Evolutionary conservation across 2,113 vertebrate species (phyloP), one percentile per base, ranked within the genome.

Genomic region (Sarotherodon lohbergeri): DNA sequence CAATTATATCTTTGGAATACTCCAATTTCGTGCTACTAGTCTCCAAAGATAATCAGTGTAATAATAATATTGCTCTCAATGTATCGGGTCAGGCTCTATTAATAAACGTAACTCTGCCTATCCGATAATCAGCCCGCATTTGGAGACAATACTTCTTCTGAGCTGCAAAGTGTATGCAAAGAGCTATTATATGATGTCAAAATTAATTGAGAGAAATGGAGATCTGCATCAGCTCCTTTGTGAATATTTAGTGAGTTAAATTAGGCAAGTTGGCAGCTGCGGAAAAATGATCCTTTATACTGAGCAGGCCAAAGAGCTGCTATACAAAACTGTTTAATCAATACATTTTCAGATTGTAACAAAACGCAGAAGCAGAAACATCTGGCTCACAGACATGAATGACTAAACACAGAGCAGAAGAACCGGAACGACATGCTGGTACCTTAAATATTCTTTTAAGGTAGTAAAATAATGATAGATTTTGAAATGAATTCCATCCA

Each of bases 161-260:
- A 46, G 43, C 13, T 56, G 85, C 9, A 63, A 48, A 85, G 85
- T 61, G 12, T 19, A 85, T 68, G 73, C 43, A 85, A 86, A 78
- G 56, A 86, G 73, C 80, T 68, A 83, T 88, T 57, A 39, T 73
- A 80, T 80, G 57, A 85, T 73, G 85, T 85, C 27, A 86, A 54
- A 85, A 82, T 54, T 55, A 82, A 89, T 82, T 82, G 57, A 57
- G 48, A 82, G 46, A 50, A 86, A 84, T 61, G 22, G 6, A 41
- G 84, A 59, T 80, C 46, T 36, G 57, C 68, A 82, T 87, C 36
- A 14, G 71, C 73, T 85, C 50, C 32, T 87, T 56, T 78, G 79
- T 90, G 90, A 88, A 82, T 80, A 86, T 79, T 50, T 59, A 85
- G 41, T 32, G 52, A 32, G 82, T 63, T 76, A 56, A 87, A 85